phyloP scores from a whole-genome alignment of 2,888 invertebrate genomes.

The Cyaniris semiargus region DNA sequence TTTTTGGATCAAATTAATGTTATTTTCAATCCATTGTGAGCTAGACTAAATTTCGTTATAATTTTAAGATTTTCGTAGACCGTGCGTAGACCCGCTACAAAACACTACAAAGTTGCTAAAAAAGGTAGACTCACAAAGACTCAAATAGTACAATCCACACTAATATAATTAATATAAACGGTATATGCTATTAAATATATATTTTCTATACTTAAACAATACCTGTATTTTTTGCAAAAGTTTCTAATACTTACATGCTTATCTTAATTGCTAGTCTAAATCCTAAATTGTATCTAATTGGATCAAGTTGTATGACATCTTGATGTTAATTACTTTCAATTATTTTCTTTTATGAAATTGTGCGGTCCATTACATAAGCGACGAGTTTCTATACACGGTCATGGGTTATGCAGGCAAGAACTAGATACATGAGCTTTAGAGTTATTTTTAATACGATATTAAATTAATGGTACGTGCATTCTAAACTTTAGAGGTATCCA shows the following conservation, averaged over 20 bases:
- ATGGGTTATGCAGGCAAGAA: neutral
- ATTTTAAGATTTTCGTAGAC: neutral
- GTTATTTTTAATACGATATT: neutral
- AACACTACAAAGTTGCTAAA: neutral
- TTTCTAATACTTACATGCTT: neutral
- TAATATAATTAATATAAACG: too few species aligned
- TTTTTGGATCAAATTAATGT: neutral
- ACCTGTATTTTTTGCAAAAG: neutral
- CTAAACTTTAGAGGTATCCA: neutral
- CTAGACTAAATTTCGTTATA: neutral
- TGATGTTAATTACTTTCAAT: conserved; percentile 13
- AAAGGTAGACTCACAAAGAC: neutral
- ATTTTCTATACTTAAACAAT: neutral
- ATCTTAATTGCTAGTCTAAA: neutral
- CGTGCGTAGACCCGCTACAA: neutral
- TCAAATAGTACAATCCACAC: neutral
- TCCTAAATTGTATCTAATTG: conserved; percentile 27
- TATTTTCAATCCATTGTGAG: neutral
- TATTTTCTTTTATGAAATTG: conserved; percentile 20
- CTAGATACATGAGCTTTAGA: neutral
- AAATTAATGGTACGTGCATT: neutral
- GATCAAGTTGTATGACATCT: conserved; percentile 12
- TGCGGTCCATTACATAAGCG: neutral
- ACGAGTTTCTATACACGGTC: conserved; percentile 19
- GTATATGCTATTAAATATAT: neutral